These are phyloP conservation scores for Cephus nigrinus DNA, from an alignment of 2,888 invertebrate species.

Conservation along the genomic window DNA sequence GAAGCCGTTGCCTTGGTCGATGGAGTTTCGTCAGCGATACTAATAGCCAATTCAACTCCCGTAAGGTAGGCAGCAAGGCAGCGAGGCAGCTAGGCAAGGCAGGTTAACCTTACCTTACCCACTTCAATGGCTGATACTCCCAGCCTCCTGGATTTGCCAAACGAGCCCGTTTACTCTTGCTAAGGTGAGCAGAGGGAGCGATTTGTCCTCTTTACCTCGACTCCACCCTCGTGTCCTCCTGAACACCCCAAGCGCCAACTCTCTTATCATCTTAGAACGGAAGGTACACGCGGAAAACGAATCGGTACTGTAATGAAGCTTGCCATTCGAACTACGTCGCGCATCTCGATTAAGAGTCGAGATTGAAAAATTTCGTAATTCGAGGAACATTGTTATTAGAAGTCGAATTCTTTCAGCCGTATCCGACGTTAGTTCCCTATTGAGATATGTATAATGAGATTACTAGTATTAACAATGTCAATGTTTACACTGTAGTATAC, in stretches of 20 bases:
- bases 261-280: conserved; percentile 1
- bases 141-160: conserved; percentile 36
- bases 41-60: conserved; percentile 25
- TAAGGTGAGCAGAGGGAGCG: conserved; percentile 42
- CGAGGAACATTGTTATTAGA: background rate
- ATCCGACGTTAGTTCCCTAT: too few species aligned
- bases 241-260: too few species aligned
- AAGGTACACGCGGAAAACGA: background rate
- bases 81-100: too few species aligned
- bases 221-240: background rate
- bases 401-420: too few species aligned
- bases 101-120: conserved; percentile 11
- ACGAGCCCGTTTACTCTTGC: conserved; percentile 48
- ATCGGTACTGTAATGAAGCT: conserved; percentile 2
- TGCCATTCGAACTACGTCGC: conserved; percentile 7
- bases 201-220: conserved; percentile 42
- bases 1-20: conserved; percentile 8
- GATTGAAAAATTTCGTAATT: conserved; percentile 41
- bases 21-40: conserved; percentile 17
- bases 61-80: conserved; percentile 9
- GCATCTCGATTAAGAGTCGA: conserved; percentile 29
- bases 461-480: too few species aligned
- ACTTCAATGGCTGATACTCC: conserved; percentile 11
- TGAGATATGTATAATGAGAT: too few species aligned
- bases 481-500: too few species aligned